These are phyloP conservation scores for Platanista minor DNA, from an alignment of 2,113 vertebrate genomes.

Conservation along the genomic window DNA sequence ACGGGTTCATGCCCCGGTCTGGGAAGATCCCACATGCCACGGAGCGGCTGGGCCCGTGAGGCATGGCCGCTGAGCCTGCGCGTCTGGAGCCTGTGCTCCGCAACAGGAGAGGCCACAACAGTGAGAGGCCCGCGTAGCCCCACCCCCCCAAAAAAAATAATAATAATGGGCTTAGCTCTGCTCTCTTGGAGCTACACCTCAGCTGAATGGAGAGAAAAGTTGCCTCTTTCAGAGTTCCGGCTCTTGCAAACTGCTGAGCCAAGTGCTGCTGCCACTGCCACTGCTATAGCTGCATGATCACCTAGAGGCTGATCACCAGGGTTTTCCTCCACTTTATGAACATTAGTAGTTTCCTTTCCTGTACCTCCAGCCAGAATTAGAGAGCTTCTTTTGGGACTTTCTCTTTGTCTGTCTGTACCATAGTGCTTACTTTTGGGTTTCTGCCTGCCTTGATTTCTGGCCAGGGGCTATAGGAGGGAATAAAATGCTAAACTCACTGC, in stretches of 20 bases:
- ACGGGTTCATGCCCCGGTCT: too few species aligned
- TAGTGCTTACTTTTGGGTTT: neutral
- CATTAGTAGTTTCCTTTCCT: neutral
- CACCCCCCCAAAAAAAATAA: too few species aligned
- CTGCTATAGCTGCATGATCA: neutral
- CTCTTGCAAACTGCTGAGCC: neutral
- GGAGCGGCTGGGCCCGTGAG: too few species aligned
- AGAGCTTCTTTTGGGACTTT: neutral
- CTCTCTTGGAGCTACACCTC: neutral
- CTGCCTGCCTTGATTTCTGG: slow-evolving; percentile 12
- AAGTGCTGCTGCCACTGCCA: neutral
- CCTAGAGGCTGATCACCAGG: neutral
- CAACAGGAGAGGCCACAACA: too few species aligned
- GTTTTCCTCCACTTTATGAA: neutral
- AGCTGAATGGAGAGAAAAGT: neutral
- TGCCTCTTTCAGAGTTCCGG: neutral
- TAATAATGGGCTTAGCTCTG: neutral
- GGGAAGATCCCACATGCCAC: too few species aligned
- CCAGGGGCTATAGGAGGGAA: neutral
- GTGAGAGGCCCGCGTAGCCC: too few species aligned
- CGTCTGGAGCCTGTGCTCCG: too few species aligned
- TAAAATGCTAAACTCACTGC: neutral
- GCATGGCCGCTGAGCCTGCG: too few species aligned
- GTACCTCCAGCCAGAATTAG: neutral
- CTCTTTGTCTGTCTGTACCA: neutral